phyloP scores from a whole-genome alignment of 2,888 invertebrate genomes.

The Acrobasis repandana region DNA sequence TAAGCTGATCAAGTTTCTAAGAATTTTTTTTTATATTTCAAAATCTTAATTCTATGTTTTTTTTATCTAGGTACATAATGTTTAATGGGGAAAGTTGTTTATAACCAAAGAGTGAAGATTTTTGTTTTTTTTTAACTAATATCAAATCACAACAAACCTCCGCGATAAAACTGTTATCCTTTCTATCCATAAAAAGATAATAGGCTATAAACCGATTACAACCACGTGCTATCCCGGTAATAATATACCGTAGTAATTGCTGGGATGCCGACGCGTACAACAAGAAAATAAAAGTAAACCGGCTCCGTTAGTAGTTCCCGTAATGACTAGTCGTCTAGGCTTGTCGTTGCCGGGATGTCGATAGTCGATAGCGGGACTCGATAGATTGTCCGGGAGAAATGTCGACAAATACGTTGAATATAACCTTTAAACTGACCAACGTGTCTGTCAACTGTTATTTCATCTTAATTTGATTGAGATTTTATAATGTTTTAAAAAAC shows the following conservation, averaged over 20 bases:
- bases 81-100: too few relatives aligned
- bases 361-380: constrained; percentile 35
- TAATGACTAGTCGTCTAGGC: constrained; percentile 56
- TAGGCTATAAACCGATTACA: constrained; percentile 53
- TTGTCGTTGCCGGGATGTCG: constrained; percentile 34
- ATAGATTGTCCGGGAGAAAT: neutral
- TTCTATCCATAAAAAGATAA: constrained; percentile 30
- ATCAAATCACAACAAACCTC: neutral
- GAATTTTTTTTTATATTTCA: too few relatives aligned
- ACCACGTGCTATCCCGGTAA: constrained; percentile 58
- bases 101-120: too few relatives aligned
- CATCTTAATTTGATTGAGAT: too few relatives aligned
- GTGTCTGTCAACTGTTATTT: too few relatives aligned
- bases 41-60: too few relatives aligned
- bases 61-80: too few relatives aligned
- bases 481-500: too few relatives aligned
- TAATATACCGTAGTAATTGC: constrained; percentile 60
- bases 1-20: too few relatives aligned
- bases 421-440: neutral
- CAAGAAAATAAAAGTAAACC: constrained; percentile 72
- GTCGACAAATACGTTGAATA: constrained; percentile 15
- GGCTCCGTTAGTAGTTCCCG: constrained; percentile 70
- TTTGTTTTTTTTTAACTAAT: too few relatives aligned
- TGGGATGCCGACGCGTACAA: constrained; percentile 64
- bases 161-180: constrained; percentile 16